Evolutionary conservation across 2,113 vertebrate genomes (phyloP).

Genomic region (Lates calcarifer): DNA sequence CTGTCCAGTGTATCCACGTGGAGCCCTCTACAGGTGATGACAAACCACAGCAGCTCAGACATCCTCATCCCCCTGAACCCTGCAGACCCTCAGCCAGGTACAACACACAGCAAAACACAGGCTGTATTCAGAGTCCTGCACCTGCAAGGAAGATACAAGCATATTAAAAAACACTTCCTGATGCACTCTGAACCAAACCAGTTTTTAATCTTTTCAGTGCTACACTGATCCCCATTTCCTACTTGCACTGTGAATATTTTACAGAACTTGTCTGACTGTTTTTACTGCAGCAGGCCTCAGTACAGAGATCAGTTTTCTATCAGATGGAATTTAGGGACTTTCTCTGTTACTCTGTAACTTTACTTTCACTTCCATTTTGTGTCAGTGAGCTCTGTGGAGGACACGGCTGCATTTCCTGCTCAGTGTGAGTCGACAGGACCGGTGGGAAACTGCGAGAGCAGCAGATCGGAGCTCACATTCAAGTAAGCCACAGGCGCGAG

Average conservation of each 20-base stretch:
- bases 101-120: background rate
- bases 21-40: conserved; percentile 90
- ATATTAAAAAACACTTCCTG: conserved; percentile 23
- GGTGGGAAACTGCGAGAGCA: conserved; percentile 75
- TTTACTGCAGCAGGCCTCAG: conserved; percentile 2
- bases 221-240: background rate
- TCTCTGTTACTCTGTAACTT: conserved; percentile 14
- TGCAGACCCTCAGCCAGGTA: conserved; percentile 88
- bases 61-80: conserved; percentile 91
- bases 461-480: conserved; percentile 83
- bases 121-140: background rate
- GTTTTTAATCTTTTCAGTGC: background rate
- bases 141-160: background rate
- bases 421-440: conserved; percentile 74
- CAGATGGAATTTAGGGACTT: conserved; percentile 32
- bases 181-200: background rate
- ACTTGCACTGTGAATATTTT: background rate
- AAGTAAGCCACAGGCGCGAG: conserved; percentile 79
- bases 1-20: conserved; percentile 88
- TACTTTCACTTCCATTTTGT: conserved; percentile 64
- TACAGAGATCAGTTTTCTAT: background rate
- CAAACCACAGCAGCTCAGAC: conserved; percentile 86
- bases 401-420: conserved; percentile 85
- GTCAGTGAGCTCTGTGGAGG: conserved; percentile 83
- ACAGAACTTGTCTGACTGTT: background rate